Evolutionary conservation across 2,113 vertebrate genomes (phyloP).

Genomic region (Aptenodytes forsteri): DNA sequence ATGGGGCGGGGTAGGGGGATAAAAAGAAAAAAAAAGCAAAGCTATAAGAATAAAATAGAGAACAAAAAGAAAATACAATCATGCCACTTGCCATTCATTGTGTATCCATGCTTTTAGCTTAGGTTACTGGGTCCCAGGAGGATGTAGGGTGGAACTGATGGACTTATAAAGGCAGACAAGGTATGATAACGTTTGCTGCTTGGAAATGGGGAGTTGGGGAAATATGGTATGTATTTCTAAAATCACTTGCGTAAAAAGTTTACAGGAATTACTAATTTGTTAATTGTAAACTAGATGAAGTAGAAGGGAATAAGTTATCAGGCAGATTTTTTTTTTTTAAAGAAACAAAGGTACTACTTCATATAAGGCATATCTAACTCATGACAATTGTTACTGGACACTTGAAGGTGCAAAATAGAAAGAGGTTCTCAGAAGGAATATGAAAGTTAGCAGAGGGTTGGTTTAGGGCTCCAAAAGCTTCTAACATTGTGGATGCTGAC

Average conservation of each 20-base stretch:
- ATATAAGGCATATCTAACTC: background rate
- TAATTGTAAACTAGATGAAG: background rate
- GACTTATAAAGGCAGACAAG: background rate
- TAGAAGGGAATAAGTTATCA: background rate
- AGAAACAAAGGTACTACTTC: background rate
- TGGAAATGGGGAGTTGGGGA: background rate
- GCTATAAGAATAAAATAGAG: background rate
- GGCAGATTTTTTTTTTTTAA: background rate
- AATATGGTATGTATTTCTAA: background rate
- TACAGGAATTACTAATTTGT: background rate
- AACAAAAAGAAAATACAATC: background rate
- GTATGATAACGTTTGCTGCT: background rate
- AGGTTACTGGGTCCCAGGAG: background rate
- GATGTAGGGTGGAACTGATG: background rate
- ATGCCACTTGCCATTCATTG: accelerated
- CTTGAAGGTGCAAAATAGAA: background rate
- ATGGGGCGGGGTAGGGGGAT: accelerated
- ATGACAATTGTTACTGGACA: background rate
- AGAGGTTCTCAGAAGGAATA: background rate
- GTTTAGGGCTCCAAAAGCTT: background rate
- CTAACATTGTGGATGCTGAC: background rate
- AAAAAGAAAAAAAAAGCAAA: background rate
- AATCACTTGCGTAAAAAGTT: background rate
- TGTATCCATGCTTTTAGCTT: background rate
- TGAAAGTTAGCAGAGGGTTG: background rate